Base-by-base conservation (phyloP, 1,140 invertebrate species). In the Apis cerana region DNA sequence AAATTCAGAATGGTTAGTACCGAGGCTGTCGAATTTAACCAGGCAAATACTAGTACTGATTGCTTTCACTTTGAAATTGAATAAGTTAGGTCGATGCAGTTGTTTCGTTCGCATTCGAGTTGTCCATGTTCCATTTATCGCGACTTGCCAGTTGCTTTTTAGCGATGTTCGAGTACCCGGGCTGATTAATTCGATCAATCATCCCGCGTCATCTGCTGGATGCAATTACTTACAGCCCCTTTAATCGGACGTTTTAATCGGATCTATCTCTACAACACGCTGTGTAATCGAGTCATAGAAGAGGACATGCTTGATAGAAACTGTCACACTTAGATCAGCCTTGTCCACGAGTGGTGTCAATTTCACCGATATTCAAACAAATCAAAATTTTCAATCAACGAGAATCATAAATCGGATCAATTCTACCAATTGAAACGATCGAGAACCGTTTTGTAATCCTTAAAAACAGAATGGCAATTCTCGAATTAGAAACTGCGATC, bases 131-230 rank as follows among this genome's bases (percentile, higher is more conserved):
- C 80, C 62, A 59, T 68, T 75, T 81, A 70, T 68, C 43, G 43
- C 48, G 52, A 72, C 43, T 54, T 48, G 27, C 70, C 61, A 56
- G 80, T 33, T 82, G 52, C 61, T 74, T 62, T 19, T 69, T 54
- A 71, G 11, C 58, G 12, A 70, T 50, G 50, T 33, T 74, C 69
- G 21, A 64, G 27, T 62, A 43, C 48, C 19, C 64, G 43, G 61
- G 43, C 59, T 78, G 81, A 86, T 86, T 85, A 75, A 69, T 82
- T 76, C 74, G 80, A 82, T 82, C 85, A 80, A 82, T 87, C 85
- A 83, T 76, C 71, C 23, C 13, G 43, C 76, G 76, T 78, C 76
- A 78, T 68, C 64, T 48, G 54, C 52, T 78, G 10, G 27, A 78
- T 54, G 58, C 48, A 72, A 80, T 80, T 72, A 72, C 58, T 85